phyloP scores from a whole-genome alignment of 2,888 invertebrate genomes.

The Plebejus argus region DNA sequence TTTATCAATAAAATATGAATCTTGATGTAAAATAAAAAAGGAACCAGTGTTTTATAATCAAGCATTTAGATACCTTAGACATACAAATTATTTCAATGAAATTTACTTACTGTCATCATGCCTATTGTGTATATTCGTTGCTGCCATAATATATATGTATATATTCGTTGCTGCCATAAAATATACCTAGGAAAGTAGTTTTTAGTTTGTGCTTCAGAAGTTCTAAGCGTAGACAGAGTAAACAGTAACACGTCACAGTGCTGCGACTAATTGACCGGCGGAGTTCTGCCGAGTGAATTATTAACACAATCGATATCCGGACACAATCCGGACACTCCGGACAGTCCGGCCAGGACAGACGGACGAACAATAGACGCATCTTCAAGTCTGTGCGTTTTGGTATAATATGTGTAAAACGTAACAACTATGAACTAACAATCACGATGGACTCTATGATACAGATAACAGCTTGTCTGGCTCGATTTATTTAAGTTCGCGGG shows the following conservation, averaged over 20 bases:
- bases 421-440: too few species aligned
- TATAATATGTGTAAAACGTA: not conserved
- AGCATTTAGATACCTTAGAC: too few species aligned
- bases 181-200: not conserved
- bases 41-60: too few species aligned
- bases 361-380: constrained; percentile 13
- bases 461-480: too few species aligned
- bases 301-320: constrained; percentile 25
- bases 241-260: constrained; percentile 22
- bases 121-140: too few species aligned
- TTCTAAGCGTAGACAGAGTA: constrained; percentile 9
- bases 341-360: not conserved
- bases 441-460: too few species aligned
- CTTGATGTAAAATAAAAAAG: too few species aligned
- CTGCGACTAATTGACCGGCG: constrained; percentile 24
- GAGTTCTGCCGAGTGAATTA: constrained; percentile 21
- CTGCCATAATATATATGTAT: too few species aligned
- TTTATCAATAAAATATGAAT: too few species aligned
- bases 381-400: not conserved
- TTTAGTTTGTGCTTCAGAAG: not conserved
- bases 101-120: too few species aligned
- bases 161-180: not conserved
- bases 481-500: too few species aligned
- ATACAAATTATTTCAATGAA: too few species aligned
- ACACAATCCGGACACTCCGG: constrained; percentile 2